A percentile compares a stretch with the other conserved stretches of the same genome.
Conservation (phyloP, 2,113 vertebrate species). For the Poecilia latipinna region DNA sequence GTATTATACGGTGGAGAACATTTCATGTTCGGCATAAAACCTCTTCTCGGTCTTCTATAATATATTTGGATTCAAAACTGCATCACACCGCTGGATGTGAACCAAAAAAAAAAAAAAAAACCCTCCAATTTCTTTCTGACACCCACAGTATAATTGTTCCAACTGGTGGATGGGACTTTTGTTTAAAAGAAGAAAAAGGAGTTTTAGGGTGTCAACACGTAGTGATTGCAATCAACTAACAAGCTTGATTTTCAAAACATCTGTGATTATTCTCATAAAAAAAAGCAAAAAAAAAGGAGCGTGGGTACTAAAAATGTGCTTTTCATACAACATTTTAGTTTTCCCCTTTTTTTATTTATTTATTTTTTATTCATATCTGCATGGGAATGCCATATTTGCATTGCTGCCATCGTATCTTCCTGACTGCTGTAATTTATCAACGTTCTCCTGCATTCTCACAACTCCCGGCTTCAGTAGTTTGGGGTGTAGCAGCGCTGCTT, state of each 20-base stretch:
- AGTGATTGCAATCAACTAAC: slow-evolving; percentile 72
- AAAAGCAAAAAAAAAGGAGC: not conserved
- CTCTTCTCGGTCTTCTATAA: slow-evolving; percentile 30
- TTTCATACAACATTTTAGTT: slow-evolving; percentile 16
- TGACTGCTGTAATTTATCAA: slow-evolving; percentile 53
- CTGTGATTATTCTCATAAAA: slow-evolving; percentile 50
- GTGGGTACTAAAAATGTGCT: slow-evolving; percentile 3
- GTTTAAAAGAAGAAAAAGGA: slow-evolving; percentile 37
- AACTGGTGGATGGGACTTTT: slow-evolving; percentile 59
- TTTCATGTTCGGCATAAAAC: slow-evolving; percentile 27
- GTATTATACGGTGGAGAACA: slow-evolving; percentile 43
- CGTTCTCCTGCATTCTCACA: slow-evolving; percentile 30
- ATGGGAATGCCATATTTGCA: slow-evolving; percentile 69
- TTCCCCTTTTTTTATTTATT: slow-evolving; percentile 10
- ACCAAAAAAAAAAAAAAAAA: slow-evolving; percentile 49
- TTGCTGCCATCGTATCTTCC: slow-evolving; percentile 39
- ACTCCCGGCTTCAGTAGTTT: slow-evolving; percentile 36
- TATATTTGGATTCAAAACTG: slow-evolving; percentile 53
- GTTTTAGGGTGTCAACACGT: slow-evolving; percentile 52
- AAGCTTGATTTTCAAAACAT: slow-evolving; percentile 64
- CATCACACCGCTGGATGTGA: slow-evolving; percentile 47
- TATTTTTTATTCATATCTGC: slow-evolving; percentile 43
- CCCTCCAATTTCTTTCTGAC: slow-evolving; percentile 53
- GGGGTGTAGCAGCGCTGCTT: slow-evolving; percentile 16
- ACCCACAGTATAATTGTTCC: slow-evolving; percentile 55